These are phyloP conservation scores for Prochilodus magdalenae DNA, from an alignment of 2,113 vertebrate species.

Conservation along the genomic window DNA sequence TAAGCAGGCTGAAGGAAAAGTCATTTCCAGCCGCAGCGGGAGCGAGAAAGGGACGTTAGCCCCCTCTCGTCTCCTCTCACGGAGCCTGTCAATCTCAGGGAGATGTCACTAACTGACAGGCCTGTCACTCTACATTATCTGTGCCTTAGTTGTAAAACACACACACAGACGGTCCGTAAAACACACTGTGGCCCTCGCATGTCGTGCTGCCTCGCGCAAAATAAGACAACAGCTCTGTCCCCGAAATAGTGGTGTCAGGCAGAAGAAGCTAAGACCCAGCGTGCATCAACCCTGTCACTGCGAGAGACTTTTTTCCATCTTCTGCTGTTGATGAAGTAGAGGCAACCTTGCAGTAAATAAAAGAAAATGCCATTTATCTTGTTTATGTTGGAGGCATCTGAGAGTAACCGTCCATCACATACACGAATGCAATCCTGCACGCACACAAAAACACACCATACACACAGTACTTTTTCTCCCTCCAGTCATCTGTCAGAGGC, in stretches of 20 bases:
- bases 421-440: not conserved
- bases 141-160: not conserved
- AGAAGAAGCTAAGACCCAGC: slow-evolving; percentile 11
- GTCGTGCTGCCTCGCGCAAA: not conserved
- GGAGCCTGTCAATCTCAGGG: slow-evolving; percentile 23
- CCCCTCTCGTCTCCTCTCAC: slow-evolving; percentile 2
- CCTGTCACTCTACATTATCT: slow-evolving; percentile 40
- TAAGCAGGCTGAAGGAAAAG: slow-evolving; percentile 20
- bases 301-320: slow-evolving; percentile 17
- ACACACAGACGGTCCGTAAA: slow-evolving; percentile 6
- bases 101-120: slow-evolving; percentile 29
- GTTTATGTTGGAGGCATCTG: slow-evolving; percentile 8
- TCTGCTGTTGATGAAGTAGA: slow-evolving; percentile 32
- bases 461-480: not conserved
- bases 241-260: slow-evolving; percentile 12
- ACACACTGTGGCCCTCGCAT: not conserved
- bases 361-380: slow-evolving; percentile 20
- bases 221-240: not conserved
- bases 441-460: not conserved
- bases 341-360: slow-evolving; percentile 38
- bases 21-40: not conserved
- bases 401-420: not conserved
- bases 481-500: not conserved
- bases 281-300: slow-evolving; percentile 18
- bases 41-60: slow-evolving; percentile 12